These are phyloP conservation scores for Andrena camellia DNA, from an alignment of 2,888 invertebrate genomes.

Conservation along the genomic window DNA sequence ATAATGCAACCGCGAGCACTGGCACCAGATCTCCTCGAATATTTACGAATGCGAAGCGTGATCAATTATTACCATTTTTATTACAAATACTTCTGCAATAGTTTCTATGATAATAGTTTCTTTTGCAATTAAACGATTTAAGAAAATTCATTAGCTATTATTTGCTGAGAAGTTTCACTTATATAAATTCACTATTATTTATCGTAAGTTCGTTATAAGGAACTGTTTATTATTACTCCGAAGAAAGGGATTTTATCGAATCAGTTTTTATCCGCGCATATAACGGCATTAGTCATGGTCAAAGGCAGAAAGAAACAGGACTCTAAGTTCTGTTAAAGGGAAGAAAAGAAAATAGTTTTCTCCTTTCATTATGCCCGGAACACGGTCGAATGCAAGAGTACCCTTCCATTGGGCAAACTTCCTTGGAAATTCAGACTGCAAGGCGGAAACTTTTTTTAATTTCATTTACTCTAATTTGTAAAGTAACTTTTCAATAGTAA, in stretches of 20 bases:
- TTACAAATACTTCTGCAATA: too few species aligned
- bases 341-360: constrained; percentile 67
- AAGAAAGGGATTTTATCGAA: not conserved
- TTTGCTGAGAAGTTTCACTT: too few species aligned
- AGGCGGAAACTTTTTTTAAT: constrained; percentile 81
- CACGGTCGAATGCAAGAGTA: constrained; percentile 80
- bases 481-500: constrained; percentile 84
- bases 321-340: constrained; percentile 49
- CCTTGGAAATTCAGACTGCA: constrained; percentile 76
- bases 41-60: not conserved
- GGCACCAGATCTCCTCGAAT: not conserved
- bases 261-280: not conserved
- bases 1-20: not conserved
- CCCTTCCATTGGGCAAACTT: constrained; percentile 75
- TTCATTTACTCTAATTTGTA: constrained; percentile 84
- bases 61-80: not conserved
- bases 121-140: too few species aligned
- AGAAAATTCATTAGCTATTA: too few species aligned
- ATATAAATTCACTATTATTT: too few species aligned
- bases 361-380: constrained; percentile 81
- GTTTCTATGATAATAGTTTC: too few species aligned
- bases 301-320: constrained; percentile 23
- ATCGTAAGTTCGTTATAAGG: not conserved
- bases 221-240: not conserved
- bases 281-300: constrained; percentile 29